phyloP scores from a whole-genome alignment of 2,888 invertebrate species.

The Anaspis maculata region DNA sequence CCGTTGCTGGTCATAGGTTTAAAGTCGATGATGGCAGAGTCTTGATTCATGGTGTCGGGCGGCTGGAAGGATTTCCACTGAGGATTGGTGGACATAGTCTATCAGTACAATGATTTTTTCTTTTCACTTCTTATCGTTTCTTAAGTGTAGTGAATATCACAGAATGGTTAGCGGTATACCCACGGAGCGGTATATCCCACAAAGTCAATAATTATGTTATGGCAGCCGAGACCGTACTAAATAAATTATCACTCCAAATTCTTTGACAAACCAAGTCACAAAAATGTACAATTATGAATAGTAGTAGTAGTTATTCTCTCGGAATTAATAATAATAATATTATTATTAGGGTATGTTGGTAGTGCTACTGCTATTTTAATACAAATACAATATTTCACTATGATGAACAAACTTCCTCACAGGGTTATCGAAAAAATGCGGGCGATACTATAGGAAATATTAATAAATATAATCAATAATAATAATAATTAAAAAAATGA shows the following conservation, averaged over 20 bases:
- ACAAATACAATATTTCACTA: conserved; percentile 1
- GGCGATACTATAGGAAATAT: too few species aligned
- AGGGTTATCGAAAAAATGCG: too few species aligned
- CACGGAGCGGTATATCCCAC: conserved; percentile 31
- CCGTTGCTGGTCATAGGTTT: conserved; percentile 58
- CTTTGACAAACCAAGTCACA: conserved; percentile 14
- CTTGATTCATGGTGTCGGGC: conserved; percentile 71
- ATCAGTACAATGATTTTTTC: conserved; percentile 35
- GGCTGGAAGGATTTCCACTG: conserved; percentile 88
- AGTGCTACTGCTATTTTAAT: too few species aligned
- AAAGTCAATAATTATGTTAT: conserved; percentile 35
- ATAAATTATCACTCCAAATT: conserved; percentile 23
- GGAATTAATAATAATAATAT: too few species aligned
- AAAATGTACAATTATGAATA: conserved; percentile 9
- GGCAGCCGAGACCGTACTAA: conserved; percentile 34
- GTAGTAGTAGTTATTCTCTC: neutral
- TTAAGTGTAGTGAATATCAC: conserved; percentile 52
- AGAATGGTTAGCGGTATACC: conserved; percentile 49
- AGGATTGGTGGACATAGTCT: conserved; percentile 71
- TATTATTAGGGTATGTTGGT: too few species aligned
- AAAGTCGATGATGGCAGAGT: conserved; percentile 73
- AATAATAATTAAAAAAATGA: too few species aligned
- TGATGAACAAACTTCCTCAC: conserved; percentile 15
- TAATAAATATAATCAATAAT: too few species aligned
- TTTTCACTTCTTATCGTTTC: conserved; percentile 38